These are phyloP conservation scores for Erinaceus europaeus DNA, from an alignment of 2,113 vertebrate genomes.

Conservation along the genomic window DNA sequence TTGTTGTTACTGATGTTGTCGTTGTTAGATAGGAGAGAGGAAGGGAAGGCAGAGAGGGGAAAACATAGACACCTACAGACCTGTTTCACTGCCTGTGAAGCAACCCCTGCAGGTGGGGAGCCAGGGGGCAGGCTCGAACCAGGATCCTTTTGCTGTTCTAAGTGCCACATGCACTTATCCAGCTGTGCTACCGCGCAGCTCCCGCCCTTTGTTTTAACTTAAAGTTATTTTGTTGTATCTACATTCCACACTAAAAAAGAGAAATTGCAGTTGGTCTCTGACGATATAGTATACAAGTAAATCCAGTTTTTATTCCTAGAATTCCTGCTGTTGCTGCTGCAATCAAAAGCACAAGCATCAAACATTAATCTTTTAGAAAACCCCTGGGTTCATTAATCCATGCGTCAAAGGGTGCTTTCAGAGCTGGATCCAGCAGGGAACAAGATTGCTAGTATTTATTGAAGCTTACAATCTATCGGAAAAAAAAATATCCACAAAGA, in stretches of 20 bases:
- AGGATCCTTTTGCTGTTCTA: too few relatives aligned
- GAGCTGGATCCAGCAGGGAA: constrained; percentile 32
- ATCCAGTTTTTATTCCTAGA: constrained; percentile 15
- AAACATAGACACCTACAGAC: too few relatives aligned
- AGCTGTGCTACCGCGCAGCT: too few relatives aligned
- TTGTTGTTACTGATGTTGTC: too few relatives aligned
- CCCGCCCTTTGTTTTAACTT: too few relatives aligned
- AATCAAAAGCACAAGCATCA: constrained; percentile 46
- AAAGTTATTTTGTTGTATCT: too few relatives aligned
- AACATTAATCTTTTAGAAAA: constrained; percentile 48
- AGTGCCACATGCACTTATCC: too few relatives aligned
- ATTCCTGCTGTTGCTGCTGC: constrained; percentile 26
- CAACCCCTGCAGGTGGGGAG: too few relatives aligned
- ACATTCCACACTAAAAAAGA: constrained; percentile 39
- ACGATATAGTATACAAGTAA: constrained; percentile 23
- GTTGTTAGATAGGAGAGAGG: too few relatives aligned
- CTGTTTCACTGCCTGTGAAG: too few relatives aligned
- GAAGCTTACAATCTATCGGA: constrained; percentile 26
- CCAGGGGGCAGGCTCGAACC: too few relatives aligned
- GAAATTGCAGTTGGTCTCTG: constrained; percentile 16
- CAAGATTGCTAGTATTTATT: constrained; percentile 30
- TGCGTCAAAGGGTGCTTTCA: constrained; percentile 30
- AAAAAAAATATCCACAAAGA: constrained; percentile 24
- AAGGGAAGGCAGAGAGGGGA: too few relatives aligned
- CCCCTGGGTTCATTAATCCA: constrained; percentile 40